phyloP scores from a whole-genome alignment of 2,797 vertebrate species.

The Anguilla marmorata region DNA sequence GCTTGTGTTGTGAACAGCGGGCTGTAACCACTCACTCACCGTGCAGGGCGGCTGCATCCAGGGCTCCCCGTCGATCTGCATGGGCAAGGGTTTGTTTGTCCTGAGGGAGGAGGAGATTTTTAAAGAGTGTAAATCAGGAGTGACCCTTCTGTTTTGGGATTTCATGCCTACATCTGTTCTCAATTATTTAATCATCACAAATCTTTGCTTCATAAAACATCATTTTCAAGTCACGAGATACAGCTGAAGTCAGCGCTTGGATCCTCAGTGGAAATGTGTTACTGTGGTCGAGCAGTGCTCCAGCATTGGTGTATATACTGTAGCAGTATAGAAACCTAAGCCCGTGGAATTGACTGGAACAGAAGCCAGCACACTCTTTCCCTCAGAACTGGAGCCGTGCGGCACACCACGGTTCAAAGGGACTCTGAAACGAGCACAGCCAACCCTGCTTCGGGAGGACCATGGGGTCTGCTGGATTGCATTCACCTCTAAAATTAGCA shows the following conservation, averaged over 20 bases:
- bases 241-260: not conserved
- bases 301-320: not conserved
- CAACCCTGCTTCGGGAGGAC: not conserved
- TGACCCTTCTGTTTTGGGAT: not conserved
- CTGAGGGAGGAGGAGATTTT: constrained; percentile 59
- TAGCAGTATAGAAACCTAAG: not conserved
- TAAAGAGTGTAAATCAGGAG: not conserved
- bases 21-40: constrained; percentile 76
- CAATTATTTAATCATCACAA: not conserved
- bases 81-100: constrained; percentile 85
- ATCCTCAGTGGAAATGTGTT: not conserved
- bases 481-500: not conserved
- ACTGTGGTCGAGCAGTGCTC: not conserved
- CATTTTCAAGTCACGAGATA: constrained; percentile 1
- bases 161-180: no score
- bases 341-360: not conserved
- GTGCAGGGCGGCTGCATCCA: constrained; percentile 95
- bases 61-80: constrained; percentile 95
- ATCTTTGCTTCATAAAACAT: not conserved
- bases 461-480: not conserved
- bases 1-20: not conserved
- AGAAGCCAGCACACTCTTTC: not conserved
- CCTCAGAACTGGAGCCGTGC: not conserved
- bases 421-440: not conserved
- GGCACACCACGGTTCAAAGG: not conserved